Evolutionary conservation across 2,797 vertebrate genomes (phyloP).

Genomic region (Spinus pinus): DNA sequence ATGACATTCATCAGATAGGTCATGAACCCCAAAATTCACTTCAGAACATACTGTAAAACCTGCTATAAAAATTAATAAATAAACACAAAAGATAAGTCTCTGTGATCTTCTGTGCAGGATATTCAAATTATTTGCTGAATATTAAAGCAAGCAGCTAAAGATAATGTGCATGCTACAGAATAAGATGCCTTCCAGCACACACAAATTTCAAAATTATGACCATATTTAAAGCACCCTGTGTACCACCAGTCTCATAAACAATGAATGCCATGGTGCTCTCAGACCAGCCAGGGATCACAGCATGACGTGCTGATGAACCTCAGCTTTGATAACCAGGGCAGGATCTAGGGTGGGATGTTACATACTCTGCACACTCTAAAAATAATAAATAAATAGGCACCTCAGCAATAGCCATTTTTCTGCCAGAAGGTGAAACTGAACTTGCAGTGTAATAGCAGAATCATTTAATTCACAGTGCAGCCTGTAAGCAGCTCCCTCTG

Average conservation of each 20-base stretch:
- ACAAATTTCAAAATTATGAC: neutral
- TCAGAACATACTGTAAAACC: neutral
- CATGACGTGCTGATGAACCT: neutral
- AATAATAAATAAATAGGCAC: neutral
- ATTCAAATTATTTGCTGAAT: neutral
- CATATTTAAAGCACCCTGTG: neutral
- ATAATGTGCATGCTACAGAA: neutral
- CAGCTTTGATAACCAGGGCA: neutral
- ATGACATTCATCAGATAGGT: neutral
- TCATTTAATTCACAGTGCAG: neutral
- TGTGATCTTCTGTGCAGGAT: neutral
- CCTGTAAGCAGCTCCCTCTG: neutral
- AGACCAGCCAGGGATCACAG: neutral
- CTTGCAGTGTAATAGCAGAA: neutral
- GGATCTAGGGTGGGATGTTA: neutral
- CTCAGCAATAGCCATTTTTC: neutral
- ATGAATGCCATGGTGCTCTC: neutral
- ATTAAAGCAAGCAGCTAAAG: neutral
- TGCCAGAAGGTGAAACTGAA: neutral
- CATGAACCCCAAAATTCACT: neutral
- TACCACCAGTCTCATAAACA: neutral
- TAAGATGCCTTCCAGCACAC: neutral
- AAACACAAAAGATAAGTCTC: neutral
- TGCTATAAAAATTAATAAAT: neutral
- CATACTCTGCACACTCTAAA: neutral